Evolutionary conservation across 1,140 invertebrate genomes (phyloP).

Genomic region (Bursaphelenchus mucronatus): DNA sequence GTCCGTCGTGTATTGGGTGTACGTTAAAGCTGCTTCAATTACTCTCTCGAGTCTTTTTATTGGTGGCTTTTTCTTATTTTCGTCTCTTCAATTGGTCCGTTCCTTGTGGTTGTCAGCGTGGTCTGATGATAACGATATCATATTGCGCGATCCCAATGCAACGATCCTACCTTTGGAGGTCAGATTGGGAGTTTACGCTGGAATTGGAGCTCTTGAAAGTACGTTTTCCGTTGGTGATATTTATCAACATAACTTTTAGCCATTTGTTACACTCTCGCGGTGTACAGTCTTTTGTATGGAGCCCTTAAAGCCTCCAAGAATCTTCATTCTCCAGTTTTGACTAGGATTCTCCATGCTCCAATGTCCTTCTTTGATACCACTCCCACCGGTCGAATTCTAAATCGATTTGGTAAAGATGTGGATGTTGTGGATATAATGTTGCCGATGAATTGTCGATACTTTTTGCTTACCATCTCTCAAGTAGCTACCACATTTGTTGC

Average conservation of each 20-base stretch:
- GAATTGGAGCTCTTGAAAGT: slow-evolving; percentile 52
- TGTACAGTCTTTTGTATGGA: slow-evolving; percentile 46
- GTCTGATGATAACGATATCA: slow-evolving; percentile 46
- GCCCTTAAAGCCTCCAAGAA: slow-evolving; percentile 63
- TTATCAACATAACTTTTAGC: slow-evolving; percentile 30
- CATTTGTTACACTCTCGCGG: slow-evolving; percentile 34
- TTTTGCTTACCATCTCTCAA: slow-evolving; percentile 29
- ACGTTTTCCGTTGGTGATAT: slow-evolving; percentile 14
- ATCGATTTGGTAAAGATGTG: slow-evolving; percentile 66
- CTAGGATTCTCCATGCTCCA: slow-evolving; percentile 71
- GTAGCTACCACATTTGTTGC: slow-evolving; percentile 65
- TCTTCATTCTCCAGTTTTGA: slow-evolving; percentile 74
- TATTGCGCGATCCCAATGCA: slow-evolving; percentile 2
- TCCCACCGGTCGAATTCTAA: slow-evolving; percentile 72
- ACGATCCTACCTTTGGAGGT: slow-evolving; percentile 20
- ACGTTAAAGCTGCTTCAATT: slow-evolving; percentile 35
- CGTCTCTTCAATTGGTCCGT: slow-evolving; percentile 26
- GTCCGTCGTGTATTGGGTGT: slow-evolving; percentile 36
- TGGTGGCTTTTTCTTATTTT: slow-evolving; percentile 30
- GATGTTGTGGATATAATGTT: slow-evolving; percentile 40
- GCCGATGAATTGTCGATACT: slow-evolving; percentile 6
- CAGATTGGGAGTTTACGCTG: slow-evolving; percentile 52
- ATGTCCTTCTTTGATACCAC: slow-evolving; percentile 69
- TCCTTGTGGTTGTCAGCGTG: slow-evolving; percentile 49
- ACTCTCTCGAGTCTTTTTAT: slow-evolving; percentile 35